A percentile compares a stretch with the other conserved stretches of the same genome.
These are phyloP conservation scores for Dipodomys merriami DNA, from an alignment of 2,113 vertebrate species.

Conservation along the genomic window DNA sequence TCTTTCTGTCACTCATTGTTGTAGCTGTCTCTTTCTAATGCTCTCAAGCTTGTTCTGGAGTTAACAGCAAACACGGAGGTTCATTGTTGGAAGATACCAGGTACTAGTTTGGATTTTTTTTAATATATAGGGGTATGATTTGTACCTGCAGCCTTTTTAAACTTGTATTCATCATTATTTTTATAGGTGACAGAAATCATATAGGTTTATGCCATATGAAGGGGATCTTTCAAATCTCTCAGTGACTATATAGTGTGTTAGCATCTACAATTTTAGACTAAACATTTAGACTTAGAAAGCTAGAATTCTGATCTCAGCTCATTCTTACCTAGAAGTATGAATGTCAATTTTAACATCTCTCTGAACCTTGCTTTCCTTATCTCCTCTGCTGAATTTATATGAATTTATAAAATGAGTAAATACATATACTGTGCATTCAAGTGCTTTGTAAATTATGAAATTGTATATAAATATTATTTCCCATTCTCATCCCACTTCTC, in stretches of 20 bases:
- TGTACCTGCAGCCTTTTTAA: not conserved
- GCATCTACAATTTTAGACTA: not conserved
- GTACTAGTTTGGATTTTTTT: too few species aligned
- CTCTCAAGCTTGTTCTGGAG: not conserved
- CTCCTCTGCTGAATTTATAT: not conserved
- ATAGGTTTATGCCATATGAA: not conserved
- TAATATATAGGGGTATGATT: not conserved
- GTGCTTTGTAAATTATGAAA: constrained; percentile 30
- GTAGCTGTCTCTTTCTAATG: not conserved
- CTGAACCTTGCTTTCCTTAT: not conserved
- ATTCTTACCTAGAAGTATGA: not conserved
- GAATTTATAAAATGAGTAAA: not conserved
- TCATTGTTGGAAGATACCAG: not conserved
- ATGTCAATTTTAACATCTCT: constrained; percentile 24
- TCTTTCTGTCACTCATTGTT: not conserved
- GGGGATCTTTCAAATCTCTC: not conserved
- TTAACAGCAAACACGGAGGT: not conserved
- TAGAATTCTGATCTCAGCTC: not conserved
- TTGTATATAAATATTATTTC: constrained; percentile 15
- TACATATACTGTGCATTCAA: not conserved
- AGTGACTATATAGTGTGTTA: not conserved
- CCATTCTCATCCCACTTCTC: constrained; percentile 52
- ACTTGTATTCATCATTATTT: not conserved
- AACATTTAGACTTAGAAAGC: constrained; percentile 14
- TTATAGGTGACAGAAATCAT: not conserved